Percentiles rank a stretch among this genome's conserved stretches.
Evolutionary conservation across 2,797 vertebrate genomes (phyloP).

Genomic region (Alca torda): DNA sequence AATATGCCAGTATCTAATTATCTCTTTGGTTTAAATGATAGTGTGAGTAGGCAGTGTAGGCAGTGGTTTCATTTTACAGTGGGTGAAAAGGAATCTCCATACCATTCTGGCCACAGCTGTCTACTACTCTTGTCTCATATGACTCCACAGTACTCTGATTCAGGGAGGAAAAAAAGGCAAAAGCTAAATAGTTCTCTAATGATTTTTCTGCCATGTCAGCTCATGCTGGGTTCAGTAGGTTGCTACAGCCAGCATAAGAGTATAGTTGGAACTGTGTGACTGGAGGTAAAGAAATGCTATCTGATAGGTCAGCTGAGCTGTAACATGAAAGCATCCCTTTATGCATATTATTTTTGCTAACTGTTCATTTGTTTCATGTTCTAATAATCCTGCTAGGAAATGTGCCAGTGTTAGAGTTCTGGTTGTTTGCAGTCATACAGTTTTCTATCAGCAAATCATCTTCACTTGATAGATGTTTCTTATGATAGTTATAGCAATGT

Average conservation of each 20-base stretch:
- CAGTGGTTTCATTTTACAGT: neutral
- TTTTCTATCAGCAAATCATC: neutral
- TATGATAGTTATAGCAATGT: neutral
- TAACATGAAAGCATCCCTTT: neutral
- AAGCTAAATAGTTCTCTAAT: neutral
- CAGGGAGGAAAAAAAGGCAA: neutral
- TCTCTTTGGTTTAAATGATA: neutral
- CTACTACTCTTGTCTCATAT: neutral
- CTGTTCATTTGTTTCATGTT: neutral
- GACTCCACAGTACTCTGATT: neutral
- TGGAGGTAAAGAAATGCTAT: neutral
- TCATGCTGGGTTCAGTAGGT: neutral
- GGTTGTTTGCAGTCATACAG: neutral
- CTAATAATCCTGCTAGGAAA: neutral
- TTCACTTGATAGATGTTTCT: neutral
- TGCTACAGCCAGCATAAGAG: neutral
- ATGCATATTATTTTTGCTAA: neutral
- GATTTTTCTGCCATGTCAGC: neutral
- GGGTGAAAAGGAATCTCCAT: neutral
- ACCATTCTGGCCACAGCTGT: neutral
- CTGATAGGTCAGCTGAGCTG: neutral
- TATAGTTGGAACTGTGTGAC: neutral
- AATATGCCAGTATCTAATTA: neutral
- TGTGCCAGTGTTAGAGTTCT: neutral
- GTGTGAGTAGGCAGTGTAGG: neutral